These are phyloP conservation scores for Hypomesus transpacificus DNA, from an alignment of 2,113 vertebrate genomes.

Conservation along the genomic window DNA sequence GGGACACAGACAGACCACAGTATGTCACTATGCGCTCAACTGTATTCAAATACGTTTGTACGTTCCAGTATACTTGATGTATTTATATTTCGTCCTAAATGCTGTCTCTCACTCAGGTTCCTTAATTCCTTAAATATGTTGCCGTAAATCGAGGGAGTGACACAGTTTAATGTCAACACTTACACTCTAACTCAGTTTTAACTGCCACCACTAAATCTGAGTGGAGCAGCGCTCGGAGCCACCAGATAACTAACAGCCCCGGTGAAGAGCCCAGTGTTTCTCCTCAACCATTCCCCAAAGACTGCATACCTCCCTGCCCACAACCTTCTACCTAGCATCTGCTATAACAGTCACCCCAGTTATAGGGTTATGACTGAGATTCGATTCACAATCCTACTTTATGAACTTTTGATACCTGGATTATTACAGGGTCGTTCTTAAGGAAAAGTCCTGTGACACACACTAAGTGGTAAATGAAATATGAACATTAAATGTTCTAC, in stretches of 20 bases:
- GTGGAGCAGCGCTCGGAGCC: no score
- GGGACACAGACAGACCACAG: no score
- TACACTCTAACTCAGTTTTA: conserved; percentile 5
- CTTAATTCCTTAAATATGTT: neutral
- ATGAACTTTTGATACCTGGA: conserved; percentile 31
- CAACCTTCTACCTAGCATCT: conserved; percentile 28
- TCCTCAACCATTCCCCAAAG: neutral
- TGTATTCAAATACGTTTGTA: no score
- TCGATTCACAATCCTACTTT: conserved; percentile 27
- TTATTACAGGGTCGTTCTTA: neutral
- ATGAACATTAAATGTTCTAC: neutral
- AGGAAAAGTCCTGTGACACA: neutral
- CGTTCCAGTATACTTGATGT: no score
- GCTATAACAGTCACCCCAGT: conserved; percentile 18
- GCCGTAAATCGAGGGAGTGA: conserved; percentile 7
- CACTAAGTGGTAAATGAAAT: neutral
- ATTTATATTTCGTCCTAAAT: no score
- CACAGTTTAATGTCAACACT: neutral
- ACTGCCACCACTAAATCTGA: conserved; percentile 9
- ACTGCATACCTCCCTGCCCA: conserved; percentile 17
- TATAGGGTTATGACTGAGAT: conserved; percentile 13
- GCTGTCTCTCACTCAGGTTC: no score
- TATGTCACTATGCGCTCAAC: no score
- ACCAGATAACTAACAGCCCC: conserved; percentile 3
- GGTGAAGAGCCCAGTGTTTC: neutral